A percentile compares a stretch with the other conserved stretches of the same genome.
Conservation (phyloP, 2,113 vertebrate genomes). For the Pedetes capensis region DNA sequence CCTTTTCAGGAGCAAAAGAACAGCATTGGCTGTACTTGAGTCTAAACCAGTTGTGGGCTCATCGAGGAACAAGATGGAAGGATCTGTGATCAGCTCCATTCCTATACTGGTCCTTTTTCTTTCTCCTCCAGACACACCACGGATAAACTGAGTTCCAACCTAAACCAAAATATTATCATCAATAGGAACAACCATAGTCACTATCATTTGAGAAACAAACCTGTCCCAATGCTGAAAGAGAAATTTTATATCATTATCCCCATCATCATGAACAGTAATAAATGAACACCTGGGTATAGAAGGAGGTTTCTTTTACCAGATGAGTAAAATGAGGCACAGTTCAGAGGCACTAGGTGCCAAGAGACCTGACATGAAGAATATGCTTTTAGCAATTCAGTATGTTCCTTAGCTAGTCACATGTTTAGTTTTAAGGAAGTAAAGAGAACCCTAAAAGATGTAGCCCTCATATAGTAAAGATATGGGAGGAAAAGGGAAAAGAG, state of each 20-base stretch:
- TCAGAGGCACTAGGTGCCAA: background rate
- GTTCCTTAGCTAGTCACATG: background rate
- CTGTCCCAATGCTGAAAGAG: background rate
- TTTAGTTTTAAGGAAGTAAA: background rate
- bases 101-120: constrained; percentile 95
- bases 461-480: background rate
- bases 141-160: constrained; percentile 93
- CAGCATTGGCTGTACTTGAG: constrained; percentile 94
- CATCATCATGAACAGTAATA: background rate
- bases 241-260: background rate
- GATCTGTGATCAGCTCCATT: constrained; percentile 96
- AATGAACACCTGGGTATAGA: background rate
- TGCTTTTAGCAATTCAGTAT: background rate
- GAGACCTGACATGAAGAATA: background rate
- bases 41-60: constrained; percentile 97
- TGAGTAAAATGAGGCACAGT: background rate
- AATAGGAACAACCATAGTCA: background rate
- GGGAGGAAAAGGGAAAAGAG: background rate
- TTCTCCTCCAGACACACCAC: constrained; percentile 95
- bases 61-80: constrained; percentile 93
- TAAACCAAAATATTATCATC: constrained; percentile 69
- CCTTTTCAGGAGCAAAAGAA: constrained; percentile 93
- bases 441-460: background rate
- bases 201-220: background rate
- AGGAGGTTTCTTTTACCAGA: background rate